These are phyloP conservation scores for Paraescarpia echinospica DNA, from an alignment of 1,140 invertebrate genomes.

Conservation along the genomic window DNA sequence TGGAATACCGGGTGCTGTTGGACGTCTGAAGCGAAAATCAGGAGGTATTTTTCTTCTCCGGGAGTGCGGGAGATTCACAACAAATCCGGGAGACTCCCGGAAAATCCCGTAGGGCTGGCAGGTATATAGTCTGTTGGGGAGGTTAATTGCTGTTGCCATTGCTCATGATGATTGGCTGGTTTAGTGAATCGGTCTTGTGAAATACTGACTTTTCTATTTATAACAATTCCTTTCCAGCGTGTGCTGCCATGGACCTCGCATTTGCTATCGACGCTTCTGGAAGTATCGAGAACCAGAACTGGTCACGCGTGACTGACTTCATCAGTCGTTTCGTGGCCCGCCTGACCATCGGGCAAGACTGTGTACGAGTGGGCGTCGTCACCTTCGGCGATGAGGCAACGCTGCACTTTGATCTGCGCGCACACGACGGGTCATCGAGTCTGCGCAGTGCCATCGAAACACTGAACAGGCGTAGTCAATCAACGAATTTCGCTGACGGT, in stretches of 20 bases:
- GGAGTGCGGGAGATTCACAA: too few relatives aligned
- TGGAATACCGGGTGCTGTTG: too few relatives aligned
- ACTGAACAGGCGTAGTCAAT: neutral
- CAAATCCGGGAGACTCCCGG: too few relatives aligned
- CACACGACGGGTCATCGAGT: neutral
- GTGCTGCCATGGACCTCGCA: constrained; percentile 16
- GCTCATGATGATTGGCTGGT: too few relatives aligned
- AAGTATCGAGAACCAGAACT: constrained; percentile 22
- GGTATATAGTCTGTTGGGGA: too few relatives aligned
- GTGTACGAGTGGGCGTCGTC: constrained; percentile 8
- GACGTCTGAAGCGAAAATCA: too few relatives aligned
- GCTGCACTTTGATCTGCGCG: neutral
- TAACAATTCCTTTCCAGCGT: neutral
- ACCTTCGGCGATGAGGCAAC: constrained; percentile 5
- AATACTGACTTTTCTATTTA: neutral
- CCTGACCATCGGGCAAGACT: constrained; percentile 13
- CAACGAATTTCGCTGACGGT: neutral
- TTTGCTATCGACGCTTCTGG: constrained; percentile 27
- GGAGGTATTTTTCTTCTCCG: too few relatives aligned
- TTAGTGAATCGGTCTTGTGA: neutral
- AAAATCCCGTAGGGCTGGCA: too few relatives aligned
- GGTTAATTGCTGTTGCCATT: too few relatives aligned
- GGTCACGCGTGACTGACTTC: constrained; percentile 17
- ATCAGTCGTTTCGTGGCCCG: constrained; percentile 6
- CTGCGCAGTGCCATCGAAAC: neutral